phyloP scores from a whole-genome alignment of 64 coral and sea anemone species.

The Montipora efflorescens region DNA sequence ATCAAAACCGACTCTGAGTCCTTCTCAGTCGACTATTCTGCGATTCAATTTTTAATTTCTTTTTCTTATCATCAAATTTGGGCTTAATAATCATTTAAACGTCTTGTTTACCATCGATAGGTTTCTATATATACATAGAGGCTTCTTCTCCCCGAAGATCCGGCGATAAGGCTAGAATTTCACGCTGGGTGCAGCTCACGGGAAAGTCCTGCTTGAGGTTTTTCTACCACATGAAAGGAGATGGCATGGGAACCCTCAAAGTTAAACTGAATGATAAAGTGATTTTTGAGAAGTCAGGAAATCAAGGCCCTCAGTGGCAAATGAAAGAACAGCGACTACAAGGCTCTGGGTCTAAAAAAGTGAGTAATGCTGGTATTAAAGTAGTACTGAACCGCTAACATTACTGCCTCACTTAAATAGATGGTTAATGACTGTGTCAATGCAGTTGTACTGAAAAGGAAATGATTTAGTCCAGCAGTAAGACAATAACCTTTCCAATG shows the following conservation, averaged over 20 bases:
- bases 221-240: slow-evolving; percentile 70
- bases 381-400: too few species aligned
- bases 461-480: background rate
- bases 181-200: background rate
- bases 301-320: slow-evolving; percentile 44
- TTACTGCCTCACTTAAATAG: too few species aligned
- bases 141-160: background rate
- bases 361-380: background rate
- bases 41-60: background rate
- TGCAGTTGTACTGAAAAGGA: background rate
- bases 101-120: background rate
- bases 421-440: too few species aligned
- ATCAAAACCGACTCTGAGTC: too few species aligned
- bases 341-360: slow-evolving; percentile 2
- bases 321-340: slow-evolving; percentile 9
- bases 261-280: slow-evolving; percentile 12
- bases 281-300: slow-evolving; percentile 38
- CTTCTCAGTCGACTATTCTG: too few species aligned
- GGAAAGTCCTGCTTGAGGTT: slow-evolving; percentile 48
- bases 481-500: too few species aligned
- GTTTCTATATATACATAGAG: slow-evolving; percentile 50
- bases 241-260: slow-evolving; percentile 10
- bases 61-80: background rate
- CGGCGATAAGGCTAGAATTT: slow-evolving; percentile 35
- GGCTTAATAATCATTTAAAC: background rate